A percentile compares a stretch with the other conserved stretches of the same genome.
Conservation (phyloP, 1,140 invertebrate genomes). For the Ericerus pela region DNA sequence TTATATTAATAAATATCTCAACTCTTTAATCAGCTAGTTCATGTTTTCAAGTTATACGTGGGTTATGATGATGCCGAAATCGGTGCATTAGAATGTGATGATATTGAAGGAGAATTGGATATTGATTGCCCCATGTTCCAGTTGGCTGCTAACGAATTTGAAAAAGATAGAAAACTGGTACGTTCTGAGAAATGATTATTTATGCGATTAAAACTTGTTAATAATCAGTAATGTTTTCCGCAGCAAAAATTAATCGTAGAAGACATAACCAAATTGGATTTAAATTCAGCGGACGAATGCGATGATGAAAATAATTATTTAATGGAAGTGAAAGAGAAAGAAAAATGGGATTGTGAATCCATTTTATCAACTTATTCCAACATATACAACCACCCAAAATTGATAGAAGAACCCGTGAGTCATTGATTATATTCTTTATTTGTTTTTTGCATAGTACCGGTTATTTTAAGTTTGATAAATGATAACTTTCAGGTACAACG, state of each 20-base stretch:
- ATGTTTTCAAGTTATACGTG: constrained; percentile 53
- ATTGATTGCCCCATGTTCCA: constrained; percentile 49
- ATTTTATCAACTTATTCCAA: constrained; percentile 81
- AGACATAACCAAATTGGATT: background rate
- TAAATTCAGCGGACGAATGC: constrained; percentile 9
- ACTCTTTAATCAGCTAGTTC: constrained; percentile 14
- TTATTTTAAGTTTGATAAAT: constrained; percentile 5
- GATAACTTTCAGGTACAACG: constrained; percentile 29
- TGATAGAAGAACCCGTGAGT: constrained; percentile 53
- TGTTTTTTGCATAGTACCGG: background rate
- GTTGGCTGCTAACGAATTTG: constrained; percentile 40
- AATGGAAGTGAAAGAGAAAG: constrained; percentile 43
- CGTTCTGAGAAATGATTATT: background rate
- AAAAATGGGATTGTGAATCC: constrained; percentile 87
- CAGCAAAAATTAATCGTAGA: constrained; percentile 11
- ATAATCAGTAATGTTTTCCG: background rate
- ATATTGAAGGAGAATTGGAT: constrained; percentile 67
- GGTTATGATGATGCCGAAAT: constrained; percentile 81
- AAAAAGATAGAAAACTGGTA: constrained; percentile 30
- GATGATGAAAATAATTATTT: constrained; percentile 27
- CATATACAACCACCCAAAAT: constrained; percentile 76
- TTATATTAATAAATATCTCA: background rate
- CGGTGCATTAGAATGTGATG: constrained; percentile 72
- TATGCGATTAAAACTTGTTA: background rate
- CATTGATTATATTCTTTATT: background rate